Evolutionary conservation across 2,797 vertebrate genomes (phyloP).

Genomic region (Sebastes kiyomatsui): DNA sequence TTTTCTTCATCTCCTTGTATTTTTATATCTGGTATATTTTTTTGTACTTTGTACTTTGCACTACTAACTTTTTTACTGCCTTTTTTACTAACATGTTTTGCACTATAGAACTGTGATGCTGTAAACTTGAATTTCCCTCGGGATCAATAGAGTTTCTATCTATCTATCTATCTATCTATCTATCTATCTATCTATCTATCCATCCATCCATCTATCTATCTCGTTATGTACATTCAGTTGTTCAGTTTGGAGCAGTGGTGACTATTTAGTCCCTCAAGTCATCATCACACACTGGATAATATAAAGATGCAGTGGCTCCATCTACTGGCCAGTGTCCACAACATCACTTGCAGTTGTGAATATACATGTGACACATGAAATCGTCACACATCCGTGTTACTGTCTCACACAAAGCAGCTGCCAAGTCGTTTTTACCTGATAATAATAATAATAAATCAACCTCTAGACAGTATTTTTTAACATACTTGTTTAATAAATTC

Average conservation of each 20-base stretch:
- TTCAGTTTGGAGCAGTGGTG: background rate
- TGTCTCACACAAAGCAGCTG: background rate
- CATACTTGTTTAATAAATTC: background rate
- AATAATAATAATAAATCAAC: background rate
- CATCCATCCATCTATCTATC: too few species aligned
- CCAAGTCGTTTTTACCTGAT: background rate
- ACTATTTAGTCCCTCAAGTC: background rate
- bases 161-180: too few species aligned
- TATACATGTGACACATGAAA: conserved; percentile 24
- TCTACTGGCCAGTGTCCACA: conserved; percentile 19
- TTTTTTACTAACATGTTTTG: too few species aligned
- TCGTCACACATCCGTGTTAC: conserved; percentile 30
- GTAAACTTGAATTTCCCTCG: too few species aligned
- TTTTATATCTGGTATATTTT: too few species aligned
- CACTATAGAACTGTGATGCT: too few species aligned
- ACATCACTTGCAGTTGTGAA: background rate
- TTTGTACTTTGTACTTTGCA: too few species aligned
- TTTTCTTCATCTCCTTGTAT: too few species aligned
- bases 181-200: too few species aligned
- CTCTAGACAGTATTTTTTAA: background rate
- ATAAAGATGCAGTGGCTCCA: conserved; percentile 15
- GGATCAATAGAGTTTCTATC: too few species aligned
- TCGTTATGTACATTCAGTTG: background rate
- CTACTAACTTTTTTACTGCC: too few species aligned
- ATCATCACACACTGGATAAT: background rate